These are phyloP conservation scores for Monopis laevigella DNA, from an alignment of 2,888 invertebrate genomes.

Conservation along the genomic window DNA sequence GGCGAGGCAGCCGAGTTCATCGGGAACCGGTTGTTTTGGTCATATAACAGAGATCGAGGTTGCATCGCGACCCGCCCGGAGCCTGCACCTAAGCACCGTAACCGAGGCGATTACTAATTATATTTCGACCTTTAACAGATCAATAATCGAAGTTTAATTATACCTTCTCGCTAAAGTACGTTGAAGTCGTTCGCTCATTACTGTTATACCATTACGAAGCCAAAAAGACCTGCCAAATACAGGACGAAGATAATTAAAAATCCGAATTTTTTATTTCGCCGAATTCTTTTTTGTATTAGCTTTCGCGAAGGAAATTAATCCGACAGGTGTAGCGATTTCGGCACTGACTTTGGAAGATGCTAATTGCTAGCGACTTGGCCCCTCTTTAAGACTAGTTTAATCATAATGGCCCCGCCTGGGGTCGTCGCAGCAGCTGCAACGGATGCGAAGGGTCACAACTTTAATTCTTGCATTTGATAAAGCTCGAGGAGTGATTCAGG, in stretches of 20 bases:
- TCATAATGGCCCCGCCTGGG: conserved; percentile 1
- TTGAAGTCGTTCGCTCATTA: conserved; percentile 1
- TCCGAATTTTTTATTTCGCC: too few relatives aligned
- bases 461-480: conserved; percentile 54
- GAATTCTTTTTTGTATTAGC: too few relatives aligned
- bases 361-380: too few relatives aligned
- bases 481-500: conserved; percentile 60
- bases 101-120: conserved; percentile 8
- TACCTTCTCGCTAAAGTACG: conserved; percentile 10
- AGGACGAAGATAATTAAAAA: conserved; percentile 4
- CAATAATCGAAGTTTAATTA: conserved; percentile 28
- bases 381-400: conserved; percentile 5
- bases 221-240: conserved; percentile 6
- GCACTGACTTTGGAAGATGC: background rate
- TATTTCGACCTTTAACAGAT: conserved; percentile 19
- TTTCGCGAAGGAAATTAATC: conserved; percentile 13
- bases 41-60: conserved; percentile 21
- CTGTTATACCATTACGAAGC: conserved; percentile 7
- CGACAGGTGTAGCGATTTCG: background rate
- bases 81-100: conserved; percentile 9
- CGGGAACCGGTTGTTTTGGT: conserved; percentile 21
- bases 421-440: conserved; percentile 43
- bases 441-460: conserved; percentile 57
- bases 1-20: conserved; percentile 13
- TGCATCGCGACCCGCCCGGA: conserved; percentile 18